Conservation (phyloP, 1,140 invertebrate species). For the Drosophila guanche region DNA sequence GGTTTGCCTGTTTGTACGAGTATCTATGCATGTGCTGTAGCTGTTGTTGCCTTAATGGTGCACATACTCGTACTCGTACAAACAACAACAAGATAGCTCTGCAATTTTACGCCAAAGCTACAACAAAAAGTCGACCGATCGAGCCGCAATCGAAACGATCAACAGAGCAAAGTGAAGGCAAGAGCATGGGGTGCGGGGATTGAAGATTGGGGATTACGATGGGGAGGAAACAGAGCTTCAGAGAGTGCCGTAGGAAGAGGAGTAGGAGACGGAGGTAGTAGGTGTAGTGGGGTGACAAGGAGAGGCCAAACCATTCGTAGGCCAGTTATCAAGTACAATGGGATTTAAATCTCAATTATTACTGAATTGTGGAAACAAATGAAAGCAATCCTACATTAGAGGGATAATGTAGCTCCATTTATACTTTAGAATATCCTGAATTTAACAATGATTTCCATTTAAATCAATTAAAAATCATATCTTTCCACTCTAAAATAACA, state of each 20-base stretch:
- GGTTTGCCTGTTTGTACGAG: slow-evolving; percentile 1
- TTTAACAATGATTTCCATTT: no score
- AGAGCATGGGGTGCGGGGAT: background rate
- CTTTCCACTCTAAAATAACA: no score
- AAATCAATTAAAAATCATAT: no score
- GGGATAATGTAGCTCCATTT: no score
- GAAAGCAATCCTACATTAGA: no score
- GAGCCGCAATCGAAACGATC: slow-evolving; percentile 65
- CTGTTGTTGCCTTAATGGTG: slow-evolving; percentile 74
- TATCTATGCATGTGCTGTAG: slow-evolving; percentile 25
- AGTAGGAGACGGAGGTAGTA: background rate
- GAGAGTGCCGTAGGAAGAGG: background rate
- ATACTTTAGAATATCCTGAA: no score
- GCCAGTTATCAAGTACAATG: slow-evolving; percentile 34
- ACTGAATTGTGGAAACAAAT: no score
- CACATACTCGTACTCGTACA: slow-evolving; percentile 33
- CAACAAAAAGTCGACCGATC: slow-evolving; percentile 77
- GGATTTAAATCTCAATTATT: slow-evolving; percentile 3
- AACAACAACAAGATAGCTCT: slow-evolving; percentile 45
- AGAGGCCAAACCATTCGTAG: slow-evolving; percentile 41
- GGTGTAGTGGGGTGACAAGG: slow-evolving; percentile 23
- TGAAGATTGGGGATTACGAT: slow-evolving; percentile 13
- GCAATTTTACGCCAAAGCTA: slow-evolving; percentile 78
- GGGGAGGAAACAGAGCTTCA: slow-evolving; percentile 2
- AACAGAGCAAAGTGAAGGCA: slow-evolving; percentile 28